A percentile compares a stretch with the other conserved stretches of the same genome.
These are phyloP conservation scores for Pogonomyrmex californicus DNA, from an alignment of 1,140 invertebrate species.

Conservation along the genomic window DNA sequence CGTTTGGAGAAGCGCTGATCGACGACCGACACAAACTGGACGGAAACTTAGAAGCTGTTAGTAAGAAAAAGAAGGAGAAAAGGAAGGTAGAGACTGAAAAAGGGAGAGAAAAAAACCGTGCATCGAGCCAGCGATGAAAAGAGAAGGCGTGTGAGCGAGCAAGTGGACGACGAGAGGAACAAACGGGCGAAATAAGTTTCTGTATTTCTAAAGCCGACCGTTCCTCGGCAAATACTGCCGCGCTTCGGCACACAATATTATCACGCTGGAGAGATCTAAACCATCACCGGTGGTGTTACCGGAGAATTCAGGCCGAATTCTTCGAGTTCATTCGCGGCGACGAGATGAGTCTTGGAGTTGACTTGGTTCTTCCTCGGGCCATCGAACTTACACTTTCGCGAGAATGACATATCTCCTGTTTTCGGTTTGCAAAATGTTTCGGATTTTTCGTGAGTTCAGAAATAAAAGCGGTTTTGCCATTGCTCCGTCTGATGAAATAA, in stretches of 20 bases:
- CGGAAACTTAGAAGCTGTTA: constrained; percentile 13
- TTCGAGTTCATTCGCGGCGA: constrained; percentile 35
- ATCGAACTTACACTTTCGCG: constrained; percentile 7
- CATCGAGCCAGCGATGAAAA: constrained; percentile 10
- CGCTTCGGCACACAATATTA: constrained; percentile 79
- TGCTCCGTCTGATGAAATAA: background rate
- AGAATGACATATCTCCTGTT: background rate
- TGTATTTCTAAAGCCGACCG: constrained; percentile 77
- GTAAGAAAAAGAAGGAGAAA: background rate
- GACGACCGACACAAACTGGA: constrained; percentile 10
- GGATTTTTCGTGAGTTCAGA: background rate
- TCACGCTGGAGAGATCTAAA: constrained; percentile 79
- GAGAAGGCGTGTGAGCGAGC: constrained; percentile 26
- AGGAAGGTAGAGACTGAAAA: background rate
- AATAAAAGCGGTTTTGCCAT: constrained; percentile 1
- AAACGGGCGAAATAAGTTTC: constrained; percentile 76
- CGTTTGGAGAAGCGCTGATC: constrained; percentile 27
- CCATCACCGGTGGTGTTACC: constrained; percentile 67
- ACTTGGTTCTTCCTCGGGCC: background rate
- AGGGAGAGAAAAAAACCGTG: background rate
- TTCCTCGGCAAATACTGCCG: constrained; percentile 78
- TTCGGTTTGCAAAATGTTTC: background rate
- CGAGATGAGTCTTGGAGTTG: constrained; percentile 53
- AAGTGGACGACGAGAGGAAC: constrained; percentile 26
- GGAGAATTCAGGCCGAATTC: constrained; percentile 50